Percentiles rank a stretch among this genome's conserved stretches.
phyloP scores from a whole-genome alignment of 2,888 invertebrate species.

The Andrena minutula region DNA sequence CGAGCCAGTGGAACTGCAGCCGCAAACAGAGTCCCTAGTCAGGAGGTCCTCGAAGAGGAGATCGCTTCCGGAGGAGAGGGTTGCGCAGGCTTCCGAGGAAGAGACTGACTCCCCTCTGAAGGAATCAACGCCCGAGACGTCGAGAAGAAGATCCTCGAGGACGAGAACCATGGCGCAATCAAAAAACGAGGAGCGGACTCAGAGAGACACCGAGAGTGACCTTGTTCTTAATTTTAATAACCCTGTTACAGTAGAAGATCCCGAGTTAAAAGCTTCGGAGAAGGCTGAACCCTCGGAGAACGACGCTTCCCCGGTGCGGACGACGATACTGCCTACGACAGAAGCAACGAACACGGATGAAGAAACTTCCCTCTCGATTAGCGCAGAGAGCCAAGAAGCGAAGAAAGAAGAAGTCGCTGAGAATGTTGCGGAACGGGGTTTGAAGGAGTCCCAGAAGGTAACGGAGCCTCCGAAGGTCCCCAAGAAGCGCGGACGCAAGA shows the following conservation, averaged over 20 bases:
- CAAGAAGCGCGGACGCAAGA: slow-evolving; percentile 69
- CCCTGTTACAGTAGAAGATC: neutral
- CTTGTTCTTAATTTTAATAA: neutral
- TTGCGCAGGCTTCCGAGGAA: neutral
- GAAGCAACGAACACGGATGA: slow-evolving; percentile 22
- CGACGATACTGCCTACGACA: neutral
- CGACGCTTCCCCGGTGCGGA: neutral
- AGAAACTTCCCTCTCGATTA: neutral
- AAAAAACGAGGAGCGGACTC: neutral
- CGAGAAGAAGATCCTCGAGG: slow-evolving; percentile 42
- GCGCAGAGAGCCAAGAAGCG: neutral
- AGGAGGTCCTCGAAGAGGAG: slow-evolving; percentile 56
- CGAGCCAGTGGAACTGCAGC: slow-evolving; percentile 5
- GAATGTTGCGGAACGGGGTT: neutral
- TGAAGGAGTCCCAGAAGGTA: neutral
- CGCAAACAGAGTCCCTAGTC: neutral
- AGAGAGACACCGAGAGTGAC: neutral
- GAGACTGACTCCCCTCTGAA: neutral
- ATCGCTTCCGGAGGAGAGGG: slow-evolving; percentile 35
- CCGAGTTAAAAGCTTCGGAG: neutral
- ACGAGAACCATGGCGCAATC: slow-evolving; percentile 7
- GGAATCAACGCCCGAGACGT: neutral
- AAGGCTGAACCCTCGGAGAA: neutral
- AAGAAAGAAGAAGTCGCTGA: neutral
- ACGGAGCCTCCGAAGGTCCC: slow-evolving; percentile 45